These are phyloP conservation scores for Tyrophagus putrescentiae DNA, from an alignment of 1,140 invertebrate genomes.

Conservation along the genomic window DNA sequence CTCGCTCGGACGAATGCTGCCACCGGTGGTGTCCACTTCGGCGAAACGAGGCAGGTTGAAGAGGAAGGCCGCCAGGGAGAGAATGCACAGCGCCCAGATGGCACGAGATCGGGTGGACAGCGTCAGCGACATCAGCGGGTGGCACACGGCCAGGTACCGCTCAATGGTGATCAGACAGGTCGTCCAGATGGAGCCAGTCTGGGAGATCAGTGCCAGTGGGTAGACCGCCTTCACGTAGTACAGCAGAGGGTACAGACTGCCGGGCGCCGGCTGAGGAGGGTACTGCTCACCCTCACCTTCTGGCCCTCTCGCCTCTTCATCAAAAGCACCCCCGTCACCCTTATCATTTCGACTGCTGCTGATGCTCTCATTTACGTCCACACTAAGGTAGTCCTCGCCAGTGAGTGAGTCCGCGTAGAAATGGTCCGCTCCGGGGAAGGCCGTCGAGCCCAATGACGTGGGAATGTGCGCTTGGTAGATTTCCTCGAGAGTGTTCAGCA, in stretches of 20 bases:
- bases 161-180: conserved; percentile 89
- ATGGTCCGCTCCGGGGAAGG: no score
- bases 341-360: no score
- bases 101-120: conserved; percentile 80
- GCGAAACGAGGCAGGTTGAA: conserved; percentile 67
- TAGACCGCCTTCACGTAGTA: conserved; percentile 43
- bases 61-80: conserved; percentile 59
- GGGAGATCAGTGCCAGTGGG: conserved; percentile 68
- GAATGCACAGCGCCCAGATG: conserved; percentile 62
- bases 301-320: no score
- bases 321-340: no score
- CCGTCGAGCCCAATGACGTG: no score
- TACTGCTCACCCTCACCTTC: no score
- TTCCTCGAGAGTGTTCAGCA: no score
- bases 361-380: no score
- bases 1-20: conserved; percentile 43
- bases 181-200: conserved; percentile 80
- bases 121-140: conserved; percentile 67
- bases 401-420: no score
- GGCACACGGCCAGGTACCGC: conserved; percentile 87
- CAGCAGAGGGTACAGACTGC: conserved; percentile 5
- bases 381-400: no score
- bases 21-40: conserved; percentile 33
- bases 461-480: no score
- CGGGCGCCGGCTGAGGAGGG: no score